Percentiles rank a stretch among this genome's conserved stretches.
phyloP scores from a whole-genome alignment of 1,140 invertebrate species.

The Andricus grossulariae region DNA sequence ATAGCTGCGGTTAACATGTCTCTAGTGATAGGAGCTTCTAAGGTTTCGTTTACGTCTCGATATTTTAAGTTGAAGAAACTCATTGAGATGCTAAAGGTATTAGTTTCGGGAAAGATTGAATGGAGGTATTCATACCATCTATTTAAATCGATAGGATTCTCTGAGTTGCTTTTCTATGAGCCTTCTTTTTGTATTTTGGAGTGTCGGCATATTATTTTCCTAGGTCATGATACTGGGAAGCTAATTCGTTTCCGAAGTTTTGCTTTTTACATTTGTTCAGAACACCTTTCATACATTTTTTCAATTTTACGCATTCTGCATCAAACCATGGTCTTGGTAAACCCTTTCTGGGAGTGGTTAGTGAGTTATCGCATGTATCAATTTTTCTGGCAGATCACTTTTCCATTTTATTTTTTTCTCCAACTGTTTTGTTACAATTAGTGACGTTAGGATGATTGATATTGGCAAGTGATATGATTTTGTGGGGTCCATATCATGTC shows the following conservation, averaged over 20 bases:
- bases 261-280: neutral
- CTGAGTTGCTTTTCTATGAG: too few relatives aligned
- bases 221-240: neutral
- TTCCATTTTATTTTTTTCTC: neutral
- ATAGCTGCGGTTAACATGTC: neutral
- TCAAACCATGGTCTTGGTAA: neutral
- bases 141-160: too few relatives aligned
- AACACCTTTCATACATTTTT: neutral
- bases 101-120: too few relatives aligned
- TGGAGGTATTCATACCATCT: too few relatives aligned
- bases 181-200: neutral
- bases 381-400: neutral
- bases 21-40: neutral
- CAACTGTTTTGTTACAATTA: neutral
- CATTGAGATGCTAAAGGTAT: too few relatives aligned
- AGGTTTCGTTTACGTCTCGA: neutral
- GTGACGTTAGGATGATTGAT: neutral
- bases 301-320: neutral
- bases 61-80: neutral
- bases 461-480: neutral
- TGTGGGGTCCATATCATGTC: too few relatives aligned
- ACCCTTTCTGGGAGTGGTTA: neutral
- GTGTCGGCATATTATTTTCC: neutral
- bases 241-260: neutral
- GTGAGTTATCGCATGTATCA: neutral